Percentiles rank a stretch among this genome's conserved stretches.
These are phyloP conservation scores for Glaucomys volans DNA, from an alignment of 2,113 vertebrate genomes.

Conservation along the genomic window DNA sequence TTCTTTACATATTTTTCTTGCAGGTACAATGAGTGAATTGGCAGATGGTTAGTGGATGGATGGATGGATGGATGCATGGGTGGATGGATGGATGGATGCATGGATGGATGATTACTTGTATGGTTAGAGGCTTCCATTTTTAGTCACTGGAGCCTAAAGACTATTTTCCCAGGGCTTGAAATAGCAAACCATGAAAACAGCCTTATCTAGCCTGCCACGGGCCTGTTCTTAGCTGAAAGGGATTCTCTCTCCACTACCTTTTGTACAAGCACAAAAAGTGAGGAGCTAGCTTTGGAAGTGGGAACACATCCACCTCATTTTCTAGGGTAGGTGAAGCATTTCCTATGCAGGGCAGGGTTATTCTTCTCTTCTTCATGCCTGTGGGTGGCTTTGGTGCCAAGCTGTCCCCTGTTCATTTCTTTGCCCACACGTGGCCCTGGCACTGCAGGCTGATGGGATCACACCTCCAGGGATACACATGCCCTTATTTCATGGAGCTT, in stretches of 20 bases:
- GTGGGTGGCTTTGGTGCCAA: neutral
- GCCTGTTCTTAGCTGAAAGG: neutral
- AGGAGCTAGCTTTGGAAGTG: neutral
- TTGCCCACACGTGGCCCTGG: fast-evolving
- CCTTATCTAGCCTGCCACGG: neutral
- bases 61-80: neutral
- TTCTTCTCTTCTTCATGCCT: neutral
- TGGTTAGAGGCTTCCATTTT: neutral
- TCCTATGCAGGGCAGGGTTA: neutral
- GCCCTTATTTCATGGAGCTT: neutral
- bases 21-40: neutral
- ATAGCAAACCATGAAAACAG: neutral
- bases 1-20: neutral
- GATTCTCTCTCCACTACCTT: neutral
- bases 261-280: neutral
- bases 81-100: no score
- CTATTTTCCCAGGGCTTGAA: neutral
- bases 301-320: neutral
- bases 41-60: neutral
- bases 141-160: neutral
- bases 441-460: neutral
- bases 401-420: neutral
- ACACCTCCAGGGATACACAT: neutral
- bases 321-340: neutral
- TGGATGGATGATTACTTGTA: neutral